Conservation (phyloP, 2,797 vertebrate genomes). For the Myiotriccus ornatus region DNA sequence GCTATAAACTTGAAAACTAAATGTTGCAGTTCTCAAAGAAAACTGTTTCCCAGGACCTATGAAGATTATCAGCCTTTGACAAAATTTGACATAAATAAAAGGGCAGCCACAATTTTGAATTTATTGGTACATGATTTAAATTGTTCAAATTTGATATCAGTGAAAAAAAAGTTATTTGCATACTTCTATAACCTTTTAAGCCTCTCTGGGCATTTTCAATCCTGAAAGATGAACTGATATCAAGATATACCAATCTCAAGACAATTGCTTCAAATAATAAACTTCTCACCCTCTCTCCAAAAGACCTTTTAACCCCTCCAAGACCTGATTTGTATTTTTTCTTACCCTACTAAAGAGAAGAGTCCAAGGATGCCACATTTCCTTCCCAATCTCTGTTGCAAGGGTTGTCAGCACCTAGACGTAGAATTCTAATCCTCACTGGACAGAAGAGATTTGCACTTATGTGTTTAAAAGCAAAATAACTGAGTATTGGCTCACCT, state of each 20-base stretch:
- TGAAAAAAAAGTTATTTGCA: background rate
- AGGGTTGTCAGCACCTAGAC: background rate
- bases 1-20: background rate
- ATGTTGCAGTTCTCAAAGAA: background rate
- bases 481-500: background rate
- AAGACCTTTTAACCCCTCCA: background rate
- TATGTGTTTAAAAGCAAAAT: background rate
- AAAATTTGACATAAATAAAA: background rate
- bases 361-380: background rate
- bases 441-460: background rate
- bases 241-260: background rate
- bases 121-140: background rate
- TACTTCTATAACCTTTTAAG: background rate
- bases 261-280: background rate
- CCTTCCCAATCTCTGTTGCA: background rate
- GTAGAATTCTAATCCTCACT: background rate
- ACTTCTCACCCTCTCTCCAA: background rate
- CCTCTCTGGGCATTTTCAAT: background rate
- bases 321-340: background rate
- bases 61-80: background rate
- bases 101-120: background rate
- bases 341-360: background rate
- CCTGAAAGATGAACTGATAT: background rate
- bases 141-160: background rate
- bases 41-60: background rate